Base-by-base conservation (phyloP, 2,888 invertebrate species). In the Netelia inedita region DNA sequence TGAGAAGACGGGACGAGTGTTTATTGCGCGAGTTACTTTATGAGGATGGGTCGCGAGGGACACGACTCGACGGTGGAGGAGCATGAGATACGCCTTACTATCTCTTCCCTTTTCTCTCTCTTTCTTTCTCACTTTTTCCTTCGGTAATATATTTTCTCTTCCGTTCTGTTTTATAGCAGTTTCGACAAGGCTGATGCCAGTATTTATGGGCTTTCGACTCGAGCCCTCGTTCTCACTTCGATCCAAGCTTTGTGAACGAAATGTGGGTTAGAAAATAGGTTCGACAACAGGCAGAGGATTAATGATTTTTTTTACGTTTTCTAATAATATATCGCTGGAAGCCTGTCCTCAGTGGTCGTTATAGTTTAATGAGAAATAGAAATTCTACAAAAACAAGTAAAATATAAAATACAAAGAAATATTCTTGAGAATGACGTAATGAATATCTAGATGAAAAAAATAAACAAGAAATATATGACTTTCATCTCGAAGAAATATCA, bases 21-120 rank as follows among this genome's bases (percentile, higher is more conserved):
- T 85, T 85, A 85, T 85, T 79, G 83, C 85, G 66, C 79, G 69
- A 78, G 81, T 74, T 74, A 81, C 73, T 84, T 84, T 81, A 85
- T 85, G 82, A 79, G 79, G 79, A 83, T 74, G 83, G 71, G 71
- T 83, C 79, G 83, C 79, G 83, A 85, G 83, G 71, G 75, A 85
- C 79, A 79, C 69, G 85, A 85, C 66, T 61, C 72, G 68, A 78
- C 65, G 71, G 50, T 59, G 46, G 68, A 55, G 55, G 9, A 74
- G 53, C 73, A 66, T 57, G 43, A 59, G 69, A 72, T 68, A 76
- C 76, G 72, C 75, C 66, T 57, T 35, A 14, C 66, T 57, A 16
- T 19, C 73, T 43, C 19, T 69, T n/a, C 11, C 35, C 46, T 46
- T 10, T 14, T 46, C 46, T 46, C 14, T 10, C 14, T 63, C 11